Conservation (phyloP, 1,140 invertebrate genomes). For the Manduca sexta region DNA sequence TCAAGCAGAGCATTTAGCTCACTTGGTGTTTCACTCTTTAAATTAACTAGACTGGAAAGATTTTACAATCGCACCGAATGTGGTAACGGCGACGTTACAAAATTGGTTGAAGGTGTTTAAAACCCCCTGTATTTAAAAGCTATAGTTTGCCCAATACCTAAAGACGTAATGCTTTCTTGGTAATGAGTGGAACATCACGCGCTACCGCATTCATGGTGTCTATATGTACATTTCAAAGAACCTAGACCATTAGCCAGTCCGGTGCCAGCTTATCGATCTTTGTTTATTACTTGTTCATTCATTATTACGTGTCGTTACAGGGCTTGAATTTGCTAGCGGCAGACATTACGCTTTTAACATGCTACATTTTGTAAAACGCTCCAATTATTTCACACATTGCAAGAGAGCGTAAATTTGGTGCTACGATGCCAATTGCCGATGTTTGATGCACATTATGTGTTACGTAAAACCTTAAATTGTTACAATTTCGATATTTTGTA, state of each 20-base stretch:
- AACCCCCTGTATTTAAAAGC: no score
- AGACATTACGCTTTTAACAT: conserved; percentile 7
- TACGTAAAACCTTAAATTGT: not conserved
- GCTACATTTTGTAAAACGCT: conserved; percentile 25
- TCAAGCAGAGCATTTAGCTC: no score
- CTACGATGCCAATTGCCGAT: conserved; percentile 26
- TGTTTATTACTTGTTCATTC: not conserved
- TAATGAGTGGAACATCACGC: no score
- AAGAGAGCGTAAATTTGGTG: conserved; percentile 38
- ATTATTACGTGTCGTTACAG: not conserved
- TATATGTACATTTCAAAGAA: no score
- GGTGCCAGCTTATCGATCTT: not conserved
- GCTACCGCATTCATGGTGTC: no score
- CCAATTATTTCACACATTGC: conserved; percentile 23
- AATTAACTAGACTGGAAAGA: conserved; percentile 51
- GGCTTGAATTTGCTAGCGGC: not conserved
- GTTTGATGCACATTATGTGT: not conserved
- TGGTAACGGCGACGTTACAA: no score
- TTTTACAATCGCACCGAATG: conserved; percentile 16
- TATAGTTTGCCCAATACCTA: no score
- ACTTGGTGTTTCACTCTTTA: no score
- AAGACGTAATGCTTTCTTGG: no score
- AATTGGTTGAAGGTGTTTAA: no score
- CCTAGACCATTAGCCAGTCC: no score
- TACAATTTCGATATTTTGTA: no score